Evolutionary conservation across 2,797 vertebrate species (phyloP).

Genomic region (Borostomias antarcticus): DNA sequence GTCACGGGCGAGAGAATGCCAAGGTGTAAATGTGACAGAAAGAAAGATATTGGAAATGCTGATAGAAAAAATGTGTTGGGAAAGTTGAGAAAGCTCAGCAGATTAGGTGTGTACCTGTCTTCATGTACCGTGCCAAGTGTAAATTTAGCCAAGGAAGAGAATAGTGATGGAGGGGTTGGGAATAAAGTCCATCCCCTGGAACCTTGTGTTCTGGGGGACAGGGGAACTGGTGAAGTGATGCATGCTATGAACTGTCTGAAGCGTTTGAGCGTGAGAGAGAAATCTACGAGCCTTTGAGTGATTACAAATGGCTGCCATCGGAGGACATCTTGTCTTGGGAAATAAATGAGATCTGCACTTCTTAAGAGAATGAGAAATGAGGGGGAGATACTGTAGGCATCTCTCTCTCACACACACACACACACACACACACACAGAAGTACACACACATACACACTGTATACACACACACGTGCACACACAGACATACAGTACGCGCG

Average conservation of each 20-base stretch:
- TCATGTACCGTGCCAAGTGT: slow-evolving; percentile 5
- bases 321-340: too few species aligned
- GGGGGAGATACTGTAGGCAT: too few species aligned
- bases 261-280: neutral
- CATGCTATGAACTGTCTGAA: neutral
- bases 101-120: slow-evolving; percentile 14
- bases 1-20: neutral
- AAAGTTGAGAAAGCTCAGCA: slow-evolving; percentile 4
- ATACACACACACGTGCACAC: too few species aligned
- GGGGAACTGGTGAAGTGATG: slow-evolving; percentile 17
- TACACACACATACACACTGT: too few species aligned
- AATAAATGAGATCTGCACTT: too few species aligned
- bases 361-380: too few species aligned
- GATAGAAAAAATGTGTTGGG: neutral
- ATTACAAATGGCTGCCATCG: neutral
- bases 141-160: neutral
- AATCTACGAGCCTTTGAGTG: too few species aligned
- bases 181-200: too few species aligned
- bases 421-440: neutral
- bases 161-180: neutral
- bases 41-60: neutral
- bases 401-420: neutral
- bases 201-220: too few species aligned
- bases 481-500: too few species aligned
- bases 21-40: neutral